Percentiles rank a stretch among this genome's conserved stretches.
These are phyloP conservation scores for Tetranychus truncatus DNA, from an alignment of 2,888 invertebrate genomes.

Conservation along the genomic window DNA sequence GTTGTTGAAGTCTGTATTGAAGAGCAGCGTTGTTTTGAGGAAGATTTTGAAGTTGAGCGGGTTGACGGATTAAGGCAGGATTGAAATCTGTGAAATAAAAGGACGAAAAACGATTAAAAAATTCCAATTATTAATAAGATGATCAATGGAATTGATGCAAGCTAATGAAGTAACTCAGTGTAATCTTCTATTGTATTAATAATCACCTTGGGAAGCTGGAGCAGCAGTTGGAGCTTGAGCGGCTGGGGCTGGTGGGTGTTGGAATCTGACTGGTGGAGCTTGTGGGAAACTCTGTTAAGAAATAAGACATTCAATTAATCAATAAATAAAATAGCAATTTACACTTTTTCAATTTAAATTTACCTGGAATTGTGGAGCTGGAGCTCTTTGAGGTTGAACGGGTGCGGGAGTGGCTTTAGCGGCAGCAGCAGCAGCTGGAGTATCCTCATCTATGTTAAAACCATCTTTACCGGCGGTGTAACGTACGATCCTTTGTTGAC, in stretches of 20 bases:
- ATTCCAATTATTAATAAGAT: neutral
- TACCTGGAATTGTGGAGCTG: slow-evolving; percentile 7
- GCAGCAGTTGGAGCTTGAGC: slow-evolving; percentile 1
- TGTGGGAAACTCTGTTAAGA: neutral
- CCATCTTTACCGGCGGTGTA: slow-evolving; percentile 28
- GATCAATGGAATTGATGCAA: no score
- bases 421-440: neutral
- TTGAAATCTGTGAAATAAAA: neutral
- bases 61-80: neutral
- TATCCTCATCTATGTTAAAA: slow-evolving; percentile 25
- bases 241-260: neutral
- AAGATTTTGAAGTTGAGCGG: neutral
- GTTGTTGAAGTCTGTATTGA: neutral
- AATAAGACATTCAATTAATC: neutral
- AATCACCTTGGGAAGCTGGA: neutral
- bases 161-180: neutral
- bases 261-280: neutral
- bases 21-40: neutral
- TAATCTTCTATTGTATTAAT: no score
- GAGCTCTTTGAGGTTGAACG: slow-evolving; percentile 1
- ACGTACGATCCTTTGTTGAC: slow-evolving; percentile 25
- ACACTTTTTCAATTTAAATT: neutral
- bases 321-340: neutral
- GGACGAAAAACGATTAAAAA: neutral
- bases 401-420: neutral